Evolutionary conservation across 2,888 invertebrate species (phyloP), one percentile per base, ranked within the genome.

Genomic region (Hemithea aestivaria): DNA sequence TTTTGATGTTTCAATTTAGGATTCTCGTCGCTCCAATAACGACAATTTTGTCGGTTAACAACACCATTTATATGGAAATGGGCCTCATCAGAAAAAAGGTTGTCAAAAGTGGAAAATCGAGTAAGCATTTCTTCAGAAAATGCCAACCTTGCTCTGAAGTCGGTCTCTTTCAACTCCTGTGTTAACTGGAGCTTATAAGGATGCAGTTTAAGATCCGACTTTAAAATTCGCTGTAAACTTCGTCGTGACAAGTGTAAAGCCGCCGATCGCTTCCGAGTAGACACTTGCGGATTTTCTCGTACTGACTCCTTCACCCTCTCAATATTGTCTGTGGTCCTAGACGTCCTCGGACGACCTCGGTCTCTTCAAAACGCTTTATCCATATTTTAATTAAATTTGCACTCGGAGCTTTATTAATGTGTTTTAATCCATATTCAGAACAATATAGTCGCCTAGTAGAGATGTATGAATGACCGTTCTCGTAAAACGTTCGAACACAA

Each of bases 1-100:
- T 45, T 52, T 35, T 51, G 45, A 48, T 53, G 47, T 43, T 41
- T 36, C 41, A 45, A 34, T 47, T 30, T 27, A 27, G 45, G 53
- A 48, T 52, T 53, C n/a, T 42, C 35, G 27, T 40, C 23, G 33
- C 35, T 22, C 40, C 40, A 45, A 33, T 40, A 35, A 34, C 34
- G 20, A 32, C 40, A 45, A 35, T 45, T 40, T 47, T 50, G 43
- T 42, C 36, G 44, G 38, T 45, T 45, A 20, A 43, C 46, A 9
- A 40, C 35, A 10, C 32, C 35, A 16, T 16, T 16, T 2, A 16
- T 16, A 16, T 16, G 16, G 16, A 16, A 16, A 16, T 16, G 16
- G 16, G 16, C 23, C 8, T 23, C 23, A 23, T n/a, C n/a, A 5
- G 9, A 11, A 12, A 11, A n/a, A 16, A 7, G 12, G 6, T 27